Base-by-base conservation (phyloP, 2,888 invertebrate species). In the Acrocyrtus sp. region DNA sequence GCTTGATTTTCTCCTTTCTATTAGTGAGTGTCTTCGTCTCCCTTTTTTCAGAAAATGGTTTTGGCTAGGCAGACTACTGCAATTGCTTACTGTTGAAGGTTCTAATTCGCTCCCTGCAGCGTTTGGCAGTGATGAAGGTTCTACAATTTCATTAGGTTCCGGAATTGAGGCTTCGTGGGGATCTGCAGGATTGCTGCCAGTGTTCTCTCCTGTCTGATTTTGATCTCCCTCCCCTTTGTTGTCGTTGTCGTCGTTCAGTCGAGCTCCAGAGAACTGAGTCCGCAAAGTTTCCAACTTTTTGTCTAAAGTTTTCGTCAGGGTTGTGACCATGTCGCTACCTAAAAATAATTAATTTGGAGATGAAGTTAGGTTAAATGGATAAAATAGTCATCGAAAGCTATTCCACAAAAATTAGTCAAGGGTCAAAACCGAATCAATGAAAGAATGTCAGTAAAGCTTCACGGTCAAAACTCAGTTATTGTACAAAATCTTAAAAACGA, bases 321-420 rank as follows among this genome's bases (percentile, higher is more conserved):
- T 91, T 83, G 92, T 91, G 85, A 94, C 87, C 82, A 94, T 90
- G 86, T 94, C 93, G 83, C 92, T 89, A 85, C 93, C 94, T 94
- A 86, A 17, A 75, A 65, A 70, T 26, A 21, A 48, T n/a, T n/a
- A n/a, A n/a, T n/a, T n/a, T n/a, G n/a, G n/a, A n/a, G n/a, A n/a
- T n/a, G n/a, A n/a, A n/a, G n/a, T n/a, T n/a, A n/a, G n/a, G n/a
- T n/a, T n/a, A n/a, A n/a, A n/a, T n/a, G n/a, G n/a, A n/a, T n/a
- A n/a, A n/a, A n/a, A n/a, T n/a, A n/a, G n/a, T n/a, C n/a, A n/a
- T n/a, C n/a, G n/a, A n/a, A n/a, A n/a, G n/a, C n/a, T n/a, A n/a
- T n/a, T n/a, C n/a, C n/a, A n/a, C n/a, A n/a, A n/a, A n/a, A n/a
- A n/a, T n/a, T n/a, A n/a, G n/a, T 10, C 39, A 15, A n/a, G 12